Base-by-base conservation (phyloP, 2,113 vertebrate genomes). In the Notarius quadriscutis region DNA sequence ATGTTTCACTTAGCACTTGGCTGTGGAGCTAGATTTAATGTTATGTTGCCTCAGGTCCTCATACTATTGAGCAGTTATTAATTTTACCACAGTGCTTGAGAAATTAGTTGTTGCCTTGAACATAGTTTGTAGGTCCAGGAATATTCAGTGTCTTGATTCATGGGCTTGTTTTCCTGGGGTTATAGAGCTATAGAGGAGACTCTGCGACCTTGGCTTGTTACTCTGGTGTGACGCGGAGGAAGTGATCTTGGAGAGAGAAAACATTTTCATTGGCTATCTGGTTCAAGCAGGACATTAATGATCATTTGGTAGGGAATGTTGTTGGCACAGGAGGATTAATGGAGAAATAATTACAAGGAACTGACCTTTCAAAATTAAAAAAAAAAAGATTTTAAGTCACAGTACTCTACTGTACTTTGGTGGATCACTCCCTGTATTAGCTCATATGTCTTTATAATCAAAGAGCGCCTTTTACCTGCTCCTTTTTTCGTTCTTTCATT, bases 221-320 rank as follows among this genome's bases (percentile, higher is more conserved):
- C 86, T 50, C n/a, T 50, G 20, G 55, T 78, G 72, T 87, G 88
- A 88, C 85, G 82, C 81, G 89, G 92, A 93, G 92, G 88, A 93
- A 94, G 93, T 93, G 90, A 90, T 94, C 90, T 83, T 89, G 85
- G 84, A 12, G 67, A 93, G 87, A 75, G 85, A 89, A 93, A 92
- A 92, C 92, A 92, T 94, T 94, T 94, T 93, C 91, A 84, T 93
- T 94, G 94, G 93, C 93, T 89, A 83, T 88, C 81, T 83, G 57
- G 48, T 41, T 88, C 74, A 85, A 89, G 90, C 86, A 63, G 81
- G 84, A 88, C 89, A 91, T 89, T 85, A 57, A 80, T 87, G 87
- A 85, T 91, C 67, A 87, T 92, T 89, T 89, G 63, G 18, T 88
- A 88, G 72, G 62, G 89, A 88, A 88, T 81, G 84, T 89, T 84